Base-by-base conservation (phyloP, 2,113 vertebrate genomes). In the Pelvicachromis taeniatus region DNA sequence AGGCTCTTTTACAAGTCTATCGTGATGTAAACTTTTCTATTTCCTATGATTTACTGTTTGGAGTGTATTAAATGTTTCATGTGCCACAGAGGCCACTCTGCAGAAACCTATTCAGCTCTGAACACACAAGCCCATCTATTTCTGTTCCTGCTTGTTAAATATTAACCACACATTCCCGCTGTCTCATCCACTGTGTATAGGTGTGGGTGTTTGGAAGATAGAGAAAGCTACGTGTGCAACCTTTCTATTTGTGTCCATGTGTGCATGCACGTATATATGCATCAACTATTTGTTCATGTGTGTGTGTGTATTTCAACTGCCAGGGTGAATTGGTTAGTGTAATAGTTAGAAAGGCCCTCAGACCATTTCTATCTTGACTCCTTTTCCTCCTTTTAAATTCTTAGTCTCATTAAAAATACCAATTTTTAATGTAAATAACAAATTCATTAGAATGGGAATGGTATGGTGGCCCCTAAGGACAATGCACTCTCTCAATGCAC, bases 91-190 rank as follows among this genome's bases (percentile, higher is more conserved):
- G 92, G 93, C 93, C 92, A 87, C 90, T 89, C 92, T 88, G 77
- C 89, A 85, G 91, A 93, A 93, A 90, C 86, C 89, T 53, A 84
- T 91, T 92, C 93, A 73, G 88, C 90, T 93, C 88, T 88, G 89
- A 88, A 94, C 94, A 94, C 92, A 95, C 94, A 93, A 86, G 77
- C 82, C 91, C 93, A 90, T 95, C 94, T 95, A 95, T 95, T 95
- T 95, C 91, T 94, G 94, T 87, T 95, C 88, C 91, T 91, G 89
- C 92, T 94, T 93, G 94, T 96, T 95, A 95, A 95, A 95, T 96
- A 96, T 96, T 96, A 95, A 96, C 90, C 93, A 94, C 92, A 93
- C 91, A 88, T 89, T 94, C 90, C 87, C 70, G 68, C 90, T 90
- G 90, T 93, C 89, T 92, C 88, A 86, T 90, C 86, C 90, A 85